Conservation (phyloP, 2,113 vertebrate species). For the Machaerirhynchus nigripectus region DNA sequence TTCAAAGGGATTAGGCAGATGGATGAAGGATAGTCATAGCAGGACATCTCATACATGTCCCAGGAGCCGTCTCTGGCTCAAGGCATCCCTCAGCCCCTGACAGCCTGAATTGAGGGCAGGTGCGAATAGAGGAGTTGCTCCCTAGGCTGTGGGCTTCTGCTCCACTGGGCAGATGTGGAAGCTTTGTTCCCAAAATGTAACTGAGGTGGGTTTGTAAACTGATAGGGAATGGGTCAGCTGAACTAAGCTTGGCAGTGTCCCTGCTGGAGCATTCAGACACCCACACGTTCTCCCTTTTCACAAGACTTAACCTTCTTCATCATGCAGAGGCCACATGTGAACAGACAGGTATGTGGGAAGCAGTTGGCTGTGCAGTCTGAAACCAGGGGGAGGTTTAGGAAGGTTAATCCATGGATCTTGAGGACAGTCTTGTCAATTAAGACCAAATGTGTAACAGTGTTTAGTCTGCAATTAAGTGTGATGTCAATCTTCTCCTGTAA, state of each 20-base stretch:
- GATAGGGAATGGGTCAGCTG: not conserved
- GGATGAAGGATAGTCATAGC: not conserved
- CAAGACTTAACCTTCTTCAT: not conserved
- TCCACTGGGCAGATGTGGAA: not conserved
- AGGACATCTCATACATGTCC: not conserved
- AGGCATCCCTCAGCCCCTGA: not conserved
- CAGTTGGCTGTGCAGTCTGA: not conserved
- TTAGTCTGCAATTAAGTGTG: not conserved
- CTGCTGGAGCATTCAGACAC: not conserved
- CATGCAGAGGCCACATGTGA: not conserved
- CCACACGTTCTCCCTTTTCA: not conserved
- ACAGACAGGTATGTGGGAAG: not conserved
- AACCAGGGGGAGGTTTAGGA: not conserved
- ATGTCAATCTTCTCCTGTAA: not conserved
- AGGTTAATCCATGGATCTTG: not conserved
- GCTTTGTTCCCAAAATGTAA: not conserved
- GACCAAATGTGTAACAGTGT: not conserved
- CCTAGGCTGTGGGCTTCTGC: not conserved
- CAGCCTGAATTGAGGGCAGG: not conserved
- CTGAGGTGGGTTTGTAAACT: not conserved
- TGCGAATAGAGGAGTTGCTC: not conserved
- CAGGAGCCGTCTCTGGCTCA: not conserved
- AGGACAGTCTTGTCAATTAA: not conserved
- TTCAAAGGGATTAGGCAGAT: not conserved
- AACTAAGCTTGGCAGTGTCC: not conserved